These are phyloP conservation scores for Lasioglossum albipes DNA, from an alignment of 1,140 invertebrate species.

Conservation along the genomic window DNA sequence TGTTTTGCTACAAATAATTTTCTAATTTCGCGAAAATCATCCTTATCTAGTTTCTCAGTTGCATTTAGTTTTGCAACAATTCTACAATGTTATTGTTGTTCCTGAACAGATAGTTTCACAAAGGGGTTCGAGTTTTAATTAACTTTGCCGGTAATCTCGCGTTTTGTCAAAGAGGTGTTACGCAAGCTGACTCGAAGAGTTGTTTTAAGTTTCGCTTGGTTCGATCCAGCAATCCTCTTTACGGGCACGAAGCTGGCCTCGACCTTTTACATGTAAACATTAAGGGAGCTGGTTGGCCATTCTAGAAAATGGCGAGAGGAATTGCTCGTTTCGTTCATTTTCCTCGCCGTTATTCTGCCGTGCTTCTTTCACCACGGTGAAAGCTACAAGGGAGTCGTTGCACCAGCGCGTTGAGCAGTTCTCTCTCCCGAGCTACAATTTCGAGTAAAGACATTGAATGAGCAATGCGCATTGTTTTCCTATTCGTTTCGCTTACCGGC, in stretches of 20 bases:
- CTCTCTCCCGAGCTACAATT: conserved; percentile 5
- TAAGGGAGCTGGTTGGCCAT: not conserved
- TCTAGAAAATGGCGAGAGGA: not conserved
- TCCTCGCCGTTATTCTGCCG: conserved; percentile 21
- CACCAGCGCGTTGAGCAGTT: not conserved
- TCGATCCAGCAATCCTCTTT: not conserved
- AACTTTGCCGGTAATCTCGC: not conserved
- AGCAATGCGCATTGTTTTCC: conserved; percentile 26
- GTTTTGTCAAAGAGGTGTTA: not conserved
- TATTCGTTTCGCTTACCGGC: conserved; percentile 17
- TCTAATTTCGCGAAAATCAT: too few species aligned
- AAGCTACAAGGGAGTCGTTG: not conserved
- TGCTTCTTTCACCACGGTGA: conserved; percentile 6
- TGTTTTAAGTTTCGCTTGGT: not conserved
- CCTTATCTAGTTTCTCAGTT: too few species aligned
- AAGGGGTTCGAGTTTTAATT: not conserved
- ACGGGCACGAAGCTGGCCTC: not conserved
- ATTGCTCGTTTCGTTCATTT: conserved; percentile 1
- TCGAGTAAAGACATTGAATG: not conserved
- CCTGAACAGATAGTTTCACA: too few species aligned
- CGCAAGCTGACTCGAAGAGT: not conserved
- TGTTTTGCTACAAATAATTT: too few species aligned
- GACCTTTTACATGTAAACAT: conserved; percentile 22
- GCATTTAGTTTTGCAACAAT: too few species aligned
- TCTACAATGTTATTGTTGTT: too few species aligned